phyloP scores from a whole-genome alignment of 2,888 invertebrate genomes.

The Diaprepes abbreviatus region DNA sequence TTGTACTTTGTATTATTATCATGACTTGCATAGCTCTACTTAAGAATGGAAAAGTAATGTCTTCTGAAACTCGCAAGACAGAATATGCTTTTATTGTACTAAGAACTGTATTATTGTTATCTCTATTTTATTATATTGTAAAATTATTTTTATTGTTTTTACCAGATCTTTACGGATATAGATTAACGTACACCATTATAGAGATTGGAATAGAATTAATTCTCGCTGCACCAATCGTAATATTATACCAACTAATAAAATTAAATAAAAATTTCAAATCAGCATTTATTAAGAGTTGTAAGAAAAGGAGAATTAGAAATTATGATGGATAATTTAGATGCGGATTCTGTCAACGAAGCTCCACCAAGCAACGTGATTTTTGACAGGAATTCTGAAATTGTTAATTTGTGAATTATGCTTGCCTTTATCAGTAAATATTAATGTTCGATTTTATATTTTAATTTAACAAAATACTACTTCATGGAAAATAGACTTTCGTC shows the following conservation, averaged over 20 bases:
- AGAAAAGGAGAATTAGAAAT: constrained; percentile 32
- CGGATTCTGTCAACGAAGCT: constrained; percentile 39
- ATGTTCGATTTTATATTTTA: no score
- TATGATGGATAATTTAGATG: constrained; percentile 50
- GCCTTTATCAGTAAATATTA: no score
- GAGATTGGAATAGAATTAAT: neutral
- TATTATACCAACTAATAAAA: constrained; percentile 49
- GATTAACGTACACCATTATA: neutral
- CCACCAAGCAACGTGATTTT: constrained; percentile 5
- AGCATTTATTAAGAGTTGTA: constrained; percentile 50
- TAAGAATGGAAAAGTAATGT: neutral
- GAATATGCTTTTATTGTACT: neutral
- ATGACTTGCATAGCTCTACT: neutral
- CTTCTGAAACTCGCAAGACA: neutral
- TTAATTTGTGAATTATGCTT: neutral
- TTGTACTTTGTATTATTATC: neutral
- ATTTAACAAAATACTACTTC: no score
- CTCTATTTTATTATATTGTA: no score
- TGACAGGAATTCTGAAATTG: neutral
- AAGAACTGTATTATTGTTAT: neutral
- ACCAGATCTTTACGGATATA: no score
- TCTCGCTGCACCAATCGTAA: neutral
- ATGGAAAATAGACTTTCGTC: no score
- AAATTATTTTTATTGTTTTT: neutral
- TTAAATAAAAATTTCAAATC: constrained; percentile 52